phyloP scores from a whole-genome alignment of 2,888 invertebrate species.

The Lithodes maja region DNA sequence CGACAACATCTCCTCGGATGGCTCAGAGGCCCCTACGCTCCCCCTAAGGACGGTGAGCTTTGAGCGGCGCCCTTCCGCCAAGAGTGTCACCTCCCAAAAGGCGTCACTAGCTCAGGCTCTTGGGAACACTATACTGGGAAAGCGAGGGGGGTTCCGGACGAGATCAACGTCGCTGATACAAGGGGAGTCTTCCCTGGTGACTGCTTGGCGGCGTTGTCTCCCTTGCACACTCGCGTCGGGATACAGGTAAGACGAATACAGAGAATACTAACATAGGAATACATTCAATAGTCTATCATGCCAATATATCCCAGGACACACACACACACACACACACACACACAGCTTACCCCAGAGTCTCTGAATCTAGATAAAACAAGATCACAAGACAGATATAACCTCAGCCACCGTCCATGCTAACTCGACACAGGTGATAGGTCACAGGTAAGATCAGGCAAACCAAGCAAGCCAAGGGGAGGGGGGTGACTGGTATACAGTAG shows the following conservation, averaged over 20 bases:
- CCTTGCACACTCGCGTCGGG: conserved; percentile 53
- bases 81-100: not conserved
- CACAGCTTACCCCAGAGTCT: too few species aligned
- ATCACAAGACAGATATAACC: too few species aligned
- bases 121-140: conserved; percentile 39
- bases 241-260: conserved; percentile 60
- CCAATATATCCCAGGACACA: too few species aligned
- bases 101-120: conserved; percentile 40
- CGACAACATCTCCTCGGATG: not conserved
- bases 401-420: too few species aligned
- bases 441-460: too few species aligned
- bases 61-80: not conserved
- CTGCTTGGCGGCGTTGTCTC: conserved; percentile 33
- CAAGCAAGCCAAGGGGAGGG: too few species aligned
- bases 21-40: not conserved
- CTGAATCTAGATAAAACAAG: too few species aligned
- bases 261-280: too few species aligned
- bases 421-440: too few species aligned
- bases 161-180: conserved; percentile 5
- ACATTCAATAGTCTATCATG: too few species aligned
- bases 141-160: conserved; percentile 1
- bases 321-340: too few species aligned
- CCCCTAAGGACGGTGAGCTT: not conserved
- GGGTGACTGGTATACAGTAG: too few species aligned
- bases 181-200: conserved; percentile 21